Percentiles rank a stretch among this genome's conserved stretches.
phyloP scores from a whole-genome alignment of 92 coral and sea anemone genomes.

The Porites evermanni region DNA sequence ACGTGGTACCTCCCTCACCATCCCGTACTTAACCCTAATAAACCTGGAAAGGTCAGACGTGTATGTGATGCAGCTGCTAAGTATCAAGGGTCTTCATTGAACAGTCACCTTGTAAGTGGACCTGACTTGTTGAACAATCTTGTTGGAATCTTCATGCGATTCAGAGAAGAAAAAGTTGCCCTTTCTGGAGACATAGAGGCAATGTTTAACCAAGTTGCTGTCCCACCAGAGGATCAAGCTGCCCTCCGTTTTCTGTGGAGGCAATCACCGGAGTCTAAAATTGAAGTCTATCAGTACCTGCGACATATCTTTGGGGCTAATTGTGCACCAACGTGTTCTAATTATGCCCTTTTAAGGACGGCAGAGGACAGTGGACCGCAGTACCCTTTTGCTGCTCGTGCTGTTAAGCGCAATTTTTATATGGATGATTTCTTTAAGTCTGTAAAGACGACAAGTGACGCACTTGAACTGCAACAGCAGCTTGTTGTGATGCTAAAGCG shows the following conservation, averaged over 20 bases:
- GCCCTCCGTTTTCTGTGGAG: conserved; percentile 63
- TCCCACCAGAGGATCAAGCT: conserved; percentile 49
- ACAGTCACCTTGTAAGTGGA: conserved; percentile 56
- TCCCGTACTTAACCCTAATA: conserved; percentile 36
- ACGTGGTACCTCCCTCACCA: conserved; percentile 17
- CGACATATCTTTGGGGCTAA: conserved; percentile 55
- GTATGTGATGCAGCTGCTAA: conserved; percentile 66
- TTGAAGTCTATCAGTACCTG: conserved; percentile 52
- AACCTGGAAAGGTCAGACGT: conserved; percentile 60
- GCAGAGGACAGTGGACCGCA: conserved; percentile 47
- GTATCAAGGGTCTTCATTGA: conserved; percentile 54
- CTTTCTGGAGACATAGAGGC: conserved; percentile 69
- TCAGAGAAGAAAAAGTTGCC: conserved; percentile 62
- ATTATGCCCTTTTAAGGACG: conserved; percentile 47
- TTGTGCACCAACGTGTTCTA: conserved; percentile 59
- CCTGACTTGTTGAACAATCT: conserved; percentile 52
- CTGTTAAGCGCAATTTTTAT: conserved; percentile 49
- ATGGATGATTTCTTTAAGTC: conserved; percentile 48
- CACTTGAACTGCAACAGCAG: conserved; percentile 1
- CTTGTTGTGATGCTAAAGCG: conserved; percentile 15
- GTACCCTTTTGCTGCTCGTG: conserved; percentile 56
- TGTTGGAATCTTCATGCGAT: conserved; percentile 62
- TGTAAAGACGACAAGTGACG: conserved; percentile 17
- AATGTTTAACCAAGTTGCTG: conserved; percentile 68
- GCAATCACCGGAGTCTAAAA: conserved; percentile 30